Base-by-base conservation (phyloP, 2,888 invertebrate genomes). In the Sycophila texana region DNA sequence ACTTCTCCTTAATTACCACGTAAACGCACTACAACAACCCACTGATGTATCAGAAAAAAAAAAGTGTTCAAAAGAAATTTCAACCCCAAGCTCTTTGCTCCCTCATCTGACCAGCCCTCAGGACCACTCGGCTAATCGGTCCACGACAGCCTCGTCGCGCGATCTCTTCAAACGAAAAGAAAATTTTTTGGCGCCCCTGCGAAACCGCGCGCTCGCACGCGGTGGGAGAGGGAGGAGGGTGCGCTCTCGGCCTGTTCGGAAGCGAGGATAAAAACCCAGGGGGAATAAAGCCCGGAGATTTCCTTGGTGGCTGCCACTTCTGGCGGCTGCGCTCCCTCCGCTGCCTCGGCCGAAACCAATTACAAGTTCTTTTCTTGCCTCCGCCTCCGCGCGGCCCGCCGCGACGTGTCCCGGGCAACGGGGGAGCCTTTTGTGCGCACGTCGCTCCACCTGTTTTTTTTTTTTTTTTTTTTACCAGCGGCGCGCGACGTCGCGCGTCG, bases 331-430 rank as follows among this genome's bases (percentile, higher is more conserved):
- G 55, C 58, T 57, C 22, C 65, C 58, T 49, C 30, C 53, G 16
- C 58, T 74, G 65, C 68, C 70, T 80, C 77, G 72, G 67, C 74
- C 53, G 74, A 81, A 82, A 80, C 84, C 81, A 84, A 83, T 83
- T 84, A 83, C 82, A 80, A 81, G 77, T 83, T 84, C 81, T 81
- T 83, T 82, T 83, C 75, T 67, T 78, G 68, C 51, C 57, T 61
- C 65, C 26, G 65, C 74, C 53, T 55, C 20, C 26, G 57, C 57
- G 47, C 20, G 20, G 14, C n/a, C n/a, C n/a, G 14, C 55, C 39
- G 22, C 55, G 58, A 60, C 71, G 66, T 30, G 66, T 66, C 68
- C 61, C 61, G 22, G 30, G 26, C 53, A 49, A 76, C 39, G 4
- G 39, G 39, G 39, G 74, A 74, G 22, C 74, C 78, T 79, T 74